phyloP scores from a whole-genome alignment of 2,113 vertebrate species.

The Lethenteron camtschaticum region DNA sequence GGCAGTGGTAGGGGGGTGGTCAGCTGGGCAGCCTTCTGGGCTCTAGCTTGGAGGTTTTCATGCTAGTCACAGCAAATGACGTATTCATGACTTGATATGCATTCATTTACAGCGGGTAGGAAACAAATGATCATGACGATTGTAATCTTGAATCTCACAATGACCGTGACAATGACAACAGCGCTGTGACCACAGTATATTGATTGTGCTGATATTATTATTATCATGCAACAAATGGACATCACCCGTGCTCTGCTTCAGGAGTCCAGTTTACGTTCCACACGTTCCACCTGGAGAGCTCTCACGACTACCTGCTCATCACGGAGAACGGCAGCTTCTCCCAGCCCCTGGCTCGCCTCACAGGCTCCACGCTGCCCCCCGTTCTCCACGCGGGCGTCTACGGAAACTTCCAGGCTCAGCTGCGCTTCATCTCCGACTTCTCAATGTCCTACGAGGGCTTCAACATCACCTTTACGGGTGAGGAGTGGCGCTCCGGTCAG shows the following conservation, averaged over 20 bases:
- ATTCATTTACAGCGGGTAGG: too few relatives aligned
- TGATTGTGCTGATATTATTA: too few relatives aligned
- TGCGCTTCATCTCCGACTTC: slow-evolving; percentile 89
- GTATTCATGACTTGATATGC: too few relatives aligned
- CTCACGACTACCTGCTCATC: slow-evolving; percentile 72
- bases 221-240: too few relatives aligned
- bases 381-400: slow-evolving; percentile 71
- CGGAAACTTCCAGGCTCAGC: slow-evolving; percentile 82
- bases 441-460: slow-evolving; percentile 96
- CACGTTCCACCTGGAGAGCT: slow-evolving; percentile 83
- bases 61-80: too few relatives aligned
- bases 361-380: slow-evolving; percentile 57
- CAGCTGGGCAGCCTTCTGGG: too few relatives aligned
- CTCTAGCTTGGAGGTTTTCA: too few relatives aligned
- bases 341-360: slow-evolving; percentile 61
- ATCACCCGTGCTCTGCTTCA: slow-evolving; percentile 13
- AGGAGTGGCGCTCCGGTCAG: neutral
- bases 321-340: slow-evolving; percentile 77
- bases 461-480: slow-evolving; percentile 95
- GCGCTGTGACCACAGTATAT: too few relatives aligned
- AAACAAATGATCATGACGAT: too few relatives aligned
- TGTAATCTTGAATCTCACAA: too few relatives aligned
- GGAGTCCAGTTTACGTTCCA: slow-evolving; percentile 91
- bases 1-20: too few relatives aligned
- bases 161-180: too few relatives aligned